Conservation (phyloP, 2,797 vertebrate genomes). For the Oryzias dopingdopingensis region DNA sequence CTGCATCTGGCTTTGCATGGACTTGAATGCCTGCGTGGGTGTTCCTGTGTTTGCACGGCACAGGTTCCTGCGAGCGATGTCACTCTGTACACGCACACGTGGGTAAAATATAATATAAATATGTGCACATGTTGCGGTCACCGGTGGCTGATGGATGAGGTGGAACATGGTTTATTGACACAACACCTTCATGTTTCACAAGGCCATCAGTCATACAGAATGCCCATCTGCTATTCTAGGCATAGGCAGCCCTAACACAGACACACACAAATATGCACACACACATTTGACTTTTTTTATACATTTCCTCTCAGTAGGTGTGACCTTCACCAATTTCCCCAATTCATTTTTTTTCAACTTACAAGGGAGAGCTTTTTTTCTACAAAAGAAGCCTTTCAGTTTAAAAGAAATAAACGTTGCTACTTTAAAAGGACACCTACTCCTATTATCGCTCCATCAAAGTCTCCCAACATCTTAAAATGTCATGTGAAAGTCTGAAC, state of each 20-base stretch:
- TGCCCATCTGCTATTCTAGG: constrained; percentile 61
- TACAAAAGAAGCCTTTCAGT: constrained; percentile 45
- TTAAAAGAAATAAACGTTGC: constrained; percentile 26
- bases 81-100: constrained; percentile 2
- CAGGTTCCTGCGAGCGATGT: constrained; percentile 12
- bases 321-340: constrained; percentile 59
- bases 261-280: constrained; percentile 1
- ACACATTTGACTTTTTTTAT: constrained; percentile 43
- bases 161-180: constrained; percentile 75
- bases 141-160: constrained; percentile 64
- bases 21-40: constrained; percentile 26
- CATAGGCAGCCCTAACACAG: constrained; percentile 35
- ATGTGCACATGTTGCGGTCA: constrained; percentile 62
- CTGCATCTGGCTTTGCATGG: constrained; percentile 8
- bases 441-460: constrained; percentile 36
- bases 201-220: constrained; percentile 70
- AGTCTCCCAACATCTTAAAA: constrained; percentile 36
- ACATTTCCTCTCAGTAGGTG: constrained; percentile 49
- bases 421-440: constrained; percentile 49
- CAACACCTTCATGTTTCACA: constrained; percentile 76
- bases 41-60: constrained; percentile 27
- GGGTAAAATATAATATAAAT: constrained; percentile 44
- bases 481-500: constrained; percentile 36
- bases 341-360: constrained; percentile 8
- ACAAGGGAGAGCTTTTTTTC: constrained; percentile 12